Evolutionary conservation across 2,888 invertebrate species (phyloP).

Genomic region (Chloroclysta siterata): DNA sequence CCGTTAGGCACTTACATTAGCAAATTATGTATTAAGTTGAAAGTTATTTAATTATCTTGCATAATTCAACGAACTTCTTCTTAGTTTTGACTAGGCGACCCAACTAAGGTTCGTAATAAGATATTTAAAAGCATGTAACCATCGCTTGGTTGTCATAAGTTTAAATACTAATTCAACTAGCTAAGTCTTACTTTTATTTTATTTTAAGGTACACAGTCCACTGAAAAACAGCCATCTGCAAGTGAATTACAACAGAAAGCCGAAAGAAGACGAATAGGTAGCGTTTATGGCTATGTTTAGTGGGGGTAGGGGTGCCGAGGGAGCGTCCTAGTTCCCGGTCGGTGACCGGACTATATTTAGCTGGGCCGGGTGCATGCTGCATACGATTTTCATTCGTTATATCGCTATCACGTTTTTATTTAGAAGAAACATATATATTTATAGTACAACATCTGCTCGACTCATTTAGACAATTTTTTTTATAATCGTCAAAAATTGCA

Average conservation of each 20-base stretch:
- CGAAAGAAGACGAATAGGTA: conserved; percentile 42
- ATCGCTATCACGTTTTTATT: conserved; percentile 33
- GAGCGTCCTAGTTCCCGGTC: conserved; percentile 76
- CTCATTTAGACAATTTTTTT: neutral
- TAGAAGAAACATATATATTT: neutral
- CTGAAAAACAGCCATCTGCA: conserved; percentile 19
- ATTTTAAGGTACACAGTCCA: neutral
- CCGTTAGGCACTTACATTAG: no score
- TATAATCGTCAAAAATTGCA: no score
- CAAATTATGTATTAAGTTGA: no score
- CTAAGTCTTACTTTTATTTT: neutral
- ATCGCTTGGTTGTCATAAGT: neutral
- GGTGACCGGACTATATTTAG: conserved; percentile 80
- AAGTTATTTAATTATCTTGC: no score
- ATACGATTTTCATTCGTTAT: conserved; percentile 66
- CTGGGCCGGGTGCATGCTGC: conserved; percentile 65
- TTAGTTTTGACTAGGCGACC: no score
- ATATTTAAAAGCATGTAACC: no score
- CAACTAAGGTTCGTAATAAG: no score
- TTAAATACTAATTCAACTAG: neutral
- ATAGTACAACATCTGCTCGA: neutral
- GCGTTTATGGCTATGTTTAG: conserved; percentile 39
- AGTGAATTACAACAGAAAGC: conserved; percentile 35
- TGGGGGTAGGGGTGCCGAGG: conserved; percentile 48
- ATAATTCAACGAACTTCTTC: no score